Percentiles rank a stretch among this genome's conserved stretches.
These are phyloP conservation scores for Drosophila greeni DNA, from an alignment of 2,888 invertebrate genomes.

Conservation along the genomic window DNA sequence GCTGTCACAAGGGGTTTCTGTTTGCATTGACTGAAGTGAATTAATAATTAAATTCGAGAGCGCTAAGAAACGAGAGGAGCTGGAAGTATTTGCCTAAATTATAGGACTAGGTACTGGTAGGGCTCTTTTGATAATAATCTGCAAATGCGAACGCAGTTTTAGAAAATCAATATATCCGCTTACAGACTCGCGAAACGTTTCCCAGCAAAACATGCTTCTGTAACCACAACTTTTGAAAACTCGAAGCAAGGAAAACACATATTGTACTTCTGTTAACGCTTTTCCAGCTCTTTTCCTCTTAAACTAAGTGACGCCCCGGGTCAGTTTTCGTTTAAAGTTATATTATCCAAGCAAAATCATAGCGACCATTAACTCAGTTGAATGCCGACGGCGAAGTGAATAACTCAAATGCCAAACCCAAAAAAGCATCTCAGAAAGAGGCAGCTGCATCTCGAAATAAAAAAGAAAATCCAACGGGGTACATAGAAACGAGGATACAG, in stretches of 20 bases:
- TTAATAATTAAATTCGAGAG: not conserved
- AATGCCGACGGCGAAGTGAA: constrained; percentile 36
- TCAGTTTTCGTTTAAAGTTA: not conserved
- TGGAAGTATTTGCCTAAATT: no score
- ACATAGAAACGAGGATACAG: constrained; percentile 14
- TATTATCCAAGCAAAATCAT: not conserved
- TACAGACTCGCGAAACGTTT: not conserved
- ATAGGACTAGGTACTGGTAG: no score
- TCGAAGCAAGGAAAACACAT: no score
- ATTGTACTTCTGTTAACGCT: not conserved
- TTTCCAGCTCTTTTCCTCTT: no score
- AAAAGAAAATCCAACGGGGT: constrained; percentile 34
- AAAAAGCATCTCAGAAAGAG: constrained; percentile 16
- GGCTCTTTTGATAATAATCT: not conserved
- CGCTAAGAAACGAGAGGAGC: not conserved
- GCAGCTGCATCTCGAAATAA: constrained; percentile 56
- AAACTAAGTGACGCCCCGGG: not conserved
- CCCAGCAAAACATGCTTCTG: no score
- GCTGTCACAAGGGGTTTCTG: constrained; percentile 21
- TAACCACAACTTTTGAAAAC: not conserved
- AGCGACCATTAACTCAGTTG: not conserved
- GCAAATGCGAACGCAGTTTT: not conserved
- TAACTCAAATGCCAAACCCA: constrained; percentile 4
- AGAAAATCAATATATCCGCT: no score
- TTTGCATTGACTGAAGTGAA: constrained; percentile 12